Conservation (phyloP, 2,888 invertebrate species). For the Papilio gigon region DNA sequence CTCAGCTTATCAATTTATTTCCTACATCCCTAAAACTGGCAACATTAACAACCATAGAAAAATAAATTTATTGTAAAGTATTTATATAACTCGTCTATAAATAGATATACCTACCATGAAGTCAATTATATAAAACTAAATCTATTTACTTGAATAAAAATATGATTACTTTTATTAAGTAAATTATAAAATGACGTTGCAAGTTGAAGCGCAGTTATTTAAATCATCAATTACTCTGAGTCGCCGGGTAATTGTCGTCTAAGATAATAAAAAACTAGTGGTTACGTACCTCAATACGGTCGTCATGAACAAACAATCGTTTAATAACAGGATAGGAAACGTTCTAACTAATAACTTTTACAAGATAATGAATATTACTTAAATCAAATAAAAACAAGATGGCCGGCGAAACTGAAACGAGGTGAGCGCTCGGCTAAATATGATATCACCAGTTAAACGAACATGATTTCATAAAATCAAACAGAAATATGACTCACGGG, state of each 20-base stretch:
- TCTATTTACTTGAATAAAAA: background rate
- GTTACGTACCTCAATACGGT: background rate
- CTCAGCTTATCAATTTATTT: too few relatives aligned
- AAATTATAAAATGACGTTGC: background rate
- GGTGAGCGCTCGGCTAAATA: slow-evolving; percentile 28
- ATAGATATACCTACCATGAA: background rate
- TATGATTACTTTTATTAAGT: background rate
- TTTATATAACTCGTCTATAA: background rate
- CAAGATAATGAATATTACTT: slow-evolving; percentile 23
- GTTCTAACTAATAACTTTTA: slow-evolving; percentile 14
- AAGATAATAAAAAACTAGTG: slow-evolving; percentile 2
- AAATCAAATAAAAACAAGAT: slow-evolving; percentile 26
- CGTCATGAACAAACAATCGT: slow-evolving; percentile 2
- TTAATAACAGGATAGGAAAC: slow-evolving; percentile 2
- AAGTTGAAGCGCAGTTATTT: background rate
- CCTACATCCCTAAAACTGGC: too few relatives aligned
- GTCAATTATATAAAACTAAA: background rate
- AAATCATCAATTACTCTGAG: background rate
- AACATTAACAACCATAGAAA: too few relatives aligned
- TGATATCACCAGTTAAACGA: slow-evolving; percentile 48
- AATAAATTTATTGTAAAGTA: too few relatives aligned
- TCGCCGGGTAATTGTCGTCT: background rate
- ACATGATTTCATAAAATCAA: slow-evolving; percentile 62
- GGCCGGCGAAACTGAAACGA: slow-evolving; percentile 27
- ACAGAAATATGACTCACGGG: slow-evolving; percentile 61